phyloP scores from a whole-genome alignment of 1,140 invertebrate genomes.

The Drosophila arawakana region DNA sequence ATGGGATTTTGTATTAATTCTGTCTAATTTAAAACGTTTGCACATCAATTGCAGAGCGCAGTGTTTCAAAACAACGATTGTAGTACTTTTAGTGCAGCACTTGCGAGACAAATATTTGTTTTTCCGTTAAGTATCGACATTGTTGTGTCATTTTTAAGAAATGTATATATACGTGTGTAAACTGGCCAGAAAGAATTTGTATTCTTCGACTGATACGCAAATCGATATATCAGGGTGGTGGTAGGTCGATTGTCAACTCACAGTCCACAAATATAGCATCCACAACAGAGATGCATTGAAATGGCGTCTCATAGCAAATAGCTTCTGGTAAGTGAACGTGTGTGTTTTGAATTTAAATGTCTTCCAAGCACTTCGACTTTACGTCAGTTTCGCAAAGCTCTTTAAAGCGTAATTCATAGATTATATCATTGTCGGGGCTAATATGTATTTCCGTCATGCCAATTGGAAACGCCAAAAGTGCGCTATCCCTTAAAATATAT shows the following conservation, averaged over 20 bases:
- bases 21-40: conserved; percentile 2
- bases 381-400: conserved; percentile 57
- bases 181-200: conserved; percentile 24
- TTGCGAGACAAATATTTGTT: conserved; percentile 32
- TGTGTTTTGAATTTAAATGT: conserved; percentile 71
- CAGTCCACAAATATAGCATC: conserved; percentile 13
- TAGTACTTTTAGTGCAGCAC: conserved; percentile 16
- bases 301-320: conserved; percentile 23
- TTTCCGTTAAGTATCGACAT: conserved; percentile 21
- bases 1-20: conserved; percentile 11
- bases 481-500: conserved; percentile 44
- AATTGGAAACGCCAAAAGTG: conserved; percentile 27
- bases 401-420: conserved; percentile 44
- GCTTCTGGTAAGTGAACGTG: conserved; percentile 25
- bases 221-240: conserved; percentile 33
- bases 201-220: neutral
- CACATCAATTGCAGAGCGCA: neutral
- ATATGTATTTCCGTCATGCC: conserved; percentile 80
- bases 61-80: neutral
- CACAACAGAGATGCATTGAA: conserved; percentile 21
- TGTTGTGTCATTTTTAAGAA: conserved; percentile 25
- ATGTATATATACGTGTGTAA: conserved; percentile 5
- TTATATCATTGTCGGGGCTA: conserved; percentile 73
- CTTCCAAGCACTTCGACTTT: conserved; percentile 15
- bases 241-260: conserved; percentile 18